Percentiles rank a stretch among this genome's conserved stretches.
Conservation (phyloP, 2,113 vertebrate genomes). For the Bubo scandiacus region DNA sequence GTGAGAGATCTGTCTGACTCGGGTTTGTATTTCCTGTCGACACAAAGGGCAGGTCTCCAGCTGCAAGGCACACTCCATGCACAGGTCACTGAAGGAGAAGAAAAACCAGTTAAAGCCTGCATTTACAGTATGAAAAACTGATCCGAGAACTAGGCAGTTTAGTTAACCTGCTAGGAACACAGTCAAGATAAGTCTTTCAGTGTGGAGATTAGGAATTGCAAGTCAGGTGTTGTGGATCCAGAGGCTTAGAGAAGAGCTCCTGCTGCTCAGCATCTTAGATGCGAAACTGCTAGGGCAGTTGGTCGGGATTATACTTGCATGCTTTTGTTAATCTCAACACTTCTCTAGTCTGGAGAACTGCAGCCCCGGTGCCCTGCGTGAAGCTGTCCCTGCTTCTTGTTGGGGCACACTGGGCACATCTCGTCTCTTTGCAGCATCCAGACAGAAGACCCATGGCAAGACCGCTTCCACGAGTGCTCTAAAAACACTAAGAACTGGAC, state of each 20-base stretch:
- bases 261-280: not conserved
- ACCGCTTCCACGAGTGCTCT: not conserved
- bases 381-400: not conserved
- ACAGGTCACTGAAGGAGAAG: conserved; percentile 86
- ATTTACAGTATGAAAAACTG: not conserved
- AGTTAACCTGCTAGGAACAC: not conserved
- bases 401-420: not conserved
- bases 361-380: not conserved
- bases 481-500: not conserved
- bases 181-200: not conserved
- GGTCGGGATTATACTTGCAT: fast-evolving
- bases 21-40: conserved; percentile 96
- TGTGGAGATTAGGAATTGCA: not conserved
- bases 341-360: not conserved
- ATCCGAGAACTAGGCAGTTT: not conserved
- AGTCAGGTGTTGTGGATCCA: not conserved
- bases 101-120: not conserved
- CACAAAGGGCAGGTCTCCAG: conserved; percentile 98
- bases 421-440: not conserved
- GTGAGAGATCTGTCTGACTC: conserved; percentile 97
- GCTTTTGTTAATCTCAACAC: not conserved
- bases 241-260: not conserved
- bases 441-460: not conserved
- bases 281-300: not conserved
- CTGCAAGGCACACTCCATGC: conserved; percentile 99